These are phyloP conservation scores for Tetanocera ferruginea DNA, from an alignment of 2,888 invertebrate genomes.

Conservation along the genomic window DNA sequence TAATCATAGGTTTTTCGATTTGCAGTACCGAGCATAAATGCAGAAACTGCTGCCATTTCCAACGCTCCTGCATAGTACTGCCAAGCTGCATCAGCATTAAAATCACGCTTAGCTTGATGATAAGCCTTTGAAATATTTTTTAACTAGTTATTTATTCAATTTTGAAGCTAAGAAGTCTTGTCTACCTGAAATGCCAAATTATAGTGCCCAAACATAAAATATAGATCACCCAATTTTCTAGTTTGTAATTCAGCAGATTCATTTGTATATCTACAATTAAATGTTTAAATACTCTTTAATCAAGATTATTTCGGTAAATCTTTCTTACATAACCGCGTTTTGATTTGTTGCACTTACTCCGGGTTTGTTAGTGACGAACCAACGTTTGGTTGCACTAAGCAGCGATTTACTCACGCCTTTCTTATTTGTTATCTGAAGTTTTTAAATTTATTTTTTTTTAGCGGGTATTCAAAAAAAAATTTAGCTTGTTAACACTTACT, in stretches of 20 bases:
- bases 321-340: conserved; percentile 86
- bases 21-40: conserved; percentile 88
- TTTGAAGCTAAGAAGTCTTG: not conserved
- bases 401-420: conserved; percentile 95
- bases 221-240: conserved; percentile 92
- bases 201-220: conserved; percentile 96
- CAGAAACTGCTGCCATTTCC: conserved; percentile 95
- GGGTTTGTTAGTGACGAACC: conserved; percentile 93
- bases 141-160: not conserved
- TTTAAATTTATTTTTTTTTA: not conserved
- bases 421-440: conserved; percentile 79
- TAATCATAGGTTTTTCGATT: conserved; percentile 86
- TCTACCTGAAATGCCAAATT: conserved; percentile 84
- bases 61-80: conserved; percentile 95
- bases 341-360: conserved; percentile 78
- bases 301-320: not conserved
- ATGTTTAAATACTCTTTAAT: not conserved
- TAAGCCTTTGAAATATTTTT: conserved; percentile 74
- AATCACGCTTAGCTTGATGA: conserved; percentile 97
- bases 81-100: conserved; percentile 97
- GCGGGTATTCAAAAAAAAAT: too few relatives aligned
- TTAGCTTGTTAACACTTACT: conserved; percentile 68
- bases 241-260: conserved; percentile 94
- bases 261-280: conserved; percentile 76
- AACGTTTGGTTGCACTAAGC: conserved; percentile 93